Base-by-base conservation (phyloP, 2,797 vertebrate genomes). In the Anguilla pacifica region DNA sequence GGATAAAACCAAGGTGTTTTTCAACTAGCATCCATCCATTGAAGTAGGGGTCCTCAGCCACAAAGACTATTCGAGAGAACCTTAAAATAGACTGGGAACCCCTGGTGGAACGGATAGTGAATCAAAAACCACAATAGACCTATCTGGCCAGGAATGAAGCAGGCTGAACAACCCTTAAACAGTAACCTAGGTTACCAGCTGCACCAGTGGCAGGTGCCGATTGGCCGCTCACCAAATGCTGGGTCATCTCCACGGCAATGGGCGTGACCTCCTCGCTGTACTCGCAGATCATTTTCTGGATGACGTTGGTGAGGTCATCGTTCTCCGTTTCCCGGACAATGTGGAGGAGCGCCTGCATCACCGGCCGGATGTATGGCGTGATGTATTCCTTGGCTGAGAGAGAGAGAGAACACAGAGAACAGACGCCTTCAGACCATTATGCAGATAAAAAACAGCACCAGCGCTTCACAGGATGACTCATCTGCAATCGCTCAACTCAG, bases 251-350 rank as follows among this genome's bases (percentile, higher is more conserved):
- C 90, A 99, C 99, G 46, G 99, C 99, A 89, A 99, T 99, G 49
- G 98, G 98, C 85, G 98, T 99, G 94, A 99, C 98, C 94, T 99
- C 99, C 94, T 99, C 98, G 81, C 98, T 99, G 95, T 99, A 99
- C 95, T 99, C 98, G 92, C 98, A 99, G 94, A 99, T 99, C 99
- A 99, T 99, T 94, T 99, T 99, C 95, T 99, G 99, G 92, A 99
- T 99, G 92, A 99, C 99, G 91, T 98, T 99, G 88, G 99, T 99
- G 91, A 99, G 98, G 93, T 99, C 99, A 87, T 99, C 98, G 61
- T 99, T 99, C 95, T 99, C 98, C 0, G 99, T 99, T 94, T 99
- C 99, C 91, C 99, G 96, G 95, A 99, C 99, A 51, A 99, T 99
- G 93, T 99, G 98, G 92, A 99, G 97, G 89, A 99, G 97, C 25